Base-by-base conservation (phyloP, 2,888 invertebrate species). In the Latheticus oryzae region DNA sequence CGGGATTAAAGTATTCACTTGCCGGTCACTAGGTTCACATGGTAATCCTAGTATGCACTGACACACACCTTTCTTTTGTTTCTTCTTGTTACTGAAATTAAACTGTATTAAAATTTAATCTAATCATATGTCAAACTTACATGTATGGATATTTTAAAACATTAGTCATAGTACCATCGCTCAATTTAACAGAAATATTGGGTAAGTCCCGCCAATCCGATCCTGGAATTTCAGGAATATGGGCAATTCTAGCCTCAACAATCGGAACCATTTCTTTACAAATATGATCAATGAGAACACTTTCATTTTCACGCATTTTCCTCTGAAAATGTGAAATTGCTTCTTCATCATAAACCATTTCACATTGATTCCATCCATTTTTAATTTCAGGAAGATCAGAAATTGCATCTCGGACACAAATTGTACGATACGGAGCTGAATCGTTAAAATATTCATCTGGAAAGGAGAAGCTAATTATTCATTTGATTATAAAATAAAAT, bases 181-280 rank as follows among this genome's bases (percentile, higher is more conserved):
- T 83, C 12, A 93, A 79, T 19, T 83, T 77, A 0, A 91, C 84
- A 2, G 83, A 83, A 56, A 89, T 84, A 71, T 94, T 94, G 0
- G 94, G 93, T 13, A 94, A 79, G 76, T 93, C 92, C 30, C 93
- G 81, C 94, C 94, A 94, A 75, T 94, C 93, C 0, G 91, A 87
- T 1, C 91, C 93, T 0, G 87, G 84, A 1, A 82, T 81, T 0
- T 85, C 84, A 0, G 93, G 93, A 52, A 94, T 86, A 60, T 90
- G 83, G 12, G 83, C 79, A 72, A 94, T 91, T 50, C 93, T 83
- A 0, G 90, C 90, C 75, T 87, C 89, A 1, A 92, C 89, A 19
- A 93, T 76, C 0, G 90, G 84, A 21, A 88, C 87, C 90, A 93
- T 90, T 69, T 91, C 89, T 74, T 93, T 93, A 73, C 91, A 92